Conservation (phyloP, 2,113 vertebrate genomes). For the Syngnathoides biaculeatus region DNA sequence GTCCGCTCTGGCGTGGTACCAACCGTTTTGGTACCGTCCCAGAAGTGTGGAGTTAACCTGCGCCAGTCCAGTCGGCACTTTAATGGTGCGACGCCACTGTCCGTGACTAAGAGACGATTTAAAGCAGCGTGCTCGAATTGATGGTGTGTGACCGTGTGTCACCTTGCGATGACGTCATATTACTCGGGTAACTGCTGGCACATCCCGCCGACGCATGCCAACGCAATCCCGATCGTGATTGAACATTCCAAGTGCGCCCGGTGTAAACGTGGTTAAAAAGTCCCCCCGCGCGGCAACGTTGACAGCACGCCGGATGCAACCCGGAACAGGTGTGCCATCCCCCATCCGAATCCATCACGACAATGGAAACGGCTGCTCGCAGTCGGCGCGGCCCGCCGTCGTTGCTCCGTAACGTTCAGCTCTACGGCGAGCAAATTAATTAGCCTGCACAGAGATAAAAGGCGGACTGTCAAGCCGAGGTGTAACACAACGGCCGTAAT, state of each 20-base stretch:
- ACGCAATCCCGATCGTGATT: neutral
- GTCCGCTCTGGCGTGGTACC: too few relatives aligned
- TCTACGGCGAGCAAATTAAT: constrained; percentile 67
- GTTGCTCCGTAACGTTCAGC: constrained; percentile 28
- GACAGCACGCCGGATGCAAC: constrained; percentile 42
- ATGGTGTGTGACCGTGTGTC: neutral
- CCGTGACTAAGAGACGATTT: neutral
- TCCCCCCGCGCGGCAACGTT: constrained; percentile 25
- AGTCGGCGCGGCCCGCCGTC: constrained; percentile 5
- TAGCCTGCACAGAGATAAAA: constrained; percentile 62
- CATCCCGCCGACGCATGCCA: too few relatives aligned
- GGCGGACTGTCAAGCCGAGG: constrained; percentile 54
- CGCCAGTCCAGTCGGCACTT: too few relatives aligned
- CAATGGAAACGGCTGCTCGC: constrained; percentile 38
- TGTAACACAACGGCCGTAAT: constrained; percentile 52
- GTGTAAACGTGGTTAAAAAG: constrained; percentile 14
- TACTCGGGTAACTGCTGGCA: neutral
- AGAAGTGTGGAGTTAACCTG: too few relatives aligned
- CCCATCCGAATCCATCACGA: constrained; percentile 35
- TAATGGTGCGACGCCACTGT: too few relatives aligned
- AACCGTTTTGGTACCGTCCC: neutral
- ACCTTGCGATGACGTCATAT: neutral
- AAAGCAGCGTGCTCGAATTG: neutral
- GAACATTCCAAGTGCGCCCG: neutral
- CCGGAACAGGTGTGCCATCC: constrained; percentile 60